phyloP scores from a whole-genome alignment of 2,888 invertebrate genomes.

The Trachelus stipa region DNA sequence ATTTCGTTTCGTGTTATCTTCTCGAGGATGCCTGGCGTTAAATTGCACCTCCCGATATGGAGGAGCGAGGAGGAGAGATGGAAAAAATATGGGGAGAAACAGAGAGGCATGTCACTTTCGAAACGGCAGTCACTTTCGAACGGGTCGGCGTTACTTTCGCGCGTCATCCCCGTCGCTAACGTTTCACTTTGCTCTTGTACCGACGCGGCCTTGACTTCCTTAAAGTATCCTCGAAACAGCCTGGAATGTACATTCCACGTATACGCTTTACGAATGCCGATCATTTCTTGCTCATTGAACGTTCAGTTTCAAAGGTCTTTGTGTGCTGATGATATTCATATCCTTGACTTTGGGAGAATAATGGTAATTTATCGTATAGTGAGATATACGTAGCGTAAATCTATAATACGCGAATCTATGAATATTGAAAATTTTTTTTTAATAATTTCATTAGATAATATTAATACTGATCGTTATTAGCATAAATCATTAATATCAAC shows the following conservation, averaged over 20 bases:
- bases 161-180: slow-evolving; percentile 22
- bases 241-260: neutral
- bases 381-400: neutral
- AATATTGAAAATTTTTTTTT: neutral
- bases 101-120: slow-evolving; percentile 8
- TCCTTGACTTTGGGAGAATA: neutral
- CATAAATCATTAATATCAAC: neutral
- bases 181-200: slow-evolving; percentile 52
- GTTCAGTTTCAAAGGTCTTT: neutral
- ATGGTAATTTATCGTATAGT: neutral
- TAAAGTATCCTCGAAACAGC: neutral
- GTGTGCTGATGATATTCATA: neutral
- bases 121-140: slow-evolving; percentile 10
- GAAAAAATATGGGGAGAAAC: neutral
- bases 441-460: neutral
- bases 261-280: neutral
- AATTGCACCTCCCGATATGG: neutral
- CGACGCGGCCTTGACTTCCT: slow-evolving; percentile 2
- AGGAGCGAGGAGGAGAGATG: neutral
- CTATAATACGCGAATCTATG: neutral
- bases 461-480: neutral
- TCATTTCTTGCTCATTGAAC: neutral
- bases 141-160: slow-evolving; percentile 1
- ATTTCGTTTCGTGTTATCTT: neutral
- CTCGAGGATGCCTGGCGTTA: neutral